These are phyloP conservation scores for Neopipo cinnamomea DNA, from an alignment of 2,113 vertebrate species.

Conservation along the genomic window DNA sequence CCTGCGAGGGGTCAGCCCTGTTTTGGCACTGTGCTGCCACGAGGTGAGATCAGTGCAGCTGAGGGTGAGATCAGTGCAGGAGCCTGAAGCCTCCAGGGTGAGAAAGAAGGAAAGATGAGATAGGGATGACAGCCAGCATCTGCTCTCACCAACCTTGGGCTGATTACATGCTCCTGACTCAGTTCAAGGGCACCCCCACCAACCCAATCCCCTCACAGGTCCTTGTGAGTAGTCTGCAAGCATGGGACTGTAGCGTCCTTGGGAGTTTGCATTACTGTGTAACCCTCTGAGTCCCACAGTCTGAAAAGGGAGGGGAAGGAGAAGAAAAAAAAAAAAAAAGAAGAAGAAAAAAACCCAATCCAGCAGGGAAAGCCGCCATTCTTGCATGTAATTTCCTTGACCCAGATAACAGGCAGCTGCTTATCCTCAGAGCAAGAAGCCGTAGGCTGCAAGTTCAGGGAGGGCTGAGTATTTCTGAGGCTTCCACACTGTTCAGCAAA, in stretches of 20 bases:
- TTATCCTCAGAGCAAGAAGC: background rate
- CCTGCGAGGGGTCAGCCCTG: background rate
- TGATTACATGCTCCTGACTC: background rate
- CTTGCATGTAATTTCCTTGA: background rate
- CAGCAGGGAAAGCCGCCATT: background rate
- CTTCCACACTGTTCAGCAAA: background rate
- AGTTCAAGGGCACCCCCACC: background rate
- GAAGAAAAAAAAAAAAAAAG: background rate
- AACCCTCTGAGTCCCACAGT: background rate
- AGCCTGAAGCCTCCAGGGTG: background rate
- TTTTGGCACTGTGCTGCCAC: background rate
- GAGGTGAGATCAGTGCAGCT: background rate
- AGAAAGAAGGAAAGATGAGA: background rate
- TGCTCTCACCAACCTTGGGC: background rate
- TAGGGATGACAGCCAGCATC: background rate
- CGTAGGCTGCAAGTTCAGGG: background rate
- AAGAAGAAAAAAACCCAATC: too few species aligned
- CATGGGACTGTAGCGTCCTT: background rate
- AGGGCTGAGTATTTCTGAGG: background rate
- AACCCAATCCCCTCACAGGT: fast-evolving
- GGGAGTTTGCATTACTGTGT: background rate
- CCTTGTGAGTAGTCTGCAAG: background rate
- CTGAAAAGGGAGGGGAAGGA: background rate
- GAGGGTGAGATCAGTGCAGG: background rate
- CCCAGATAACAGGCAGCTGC: background rate